Percentiles rank a stretch among this genome's conserved stretches.
Conservation (phyloP, 2,113 vertebrate species). For the Daubentonia madagascariensis region DNA sequence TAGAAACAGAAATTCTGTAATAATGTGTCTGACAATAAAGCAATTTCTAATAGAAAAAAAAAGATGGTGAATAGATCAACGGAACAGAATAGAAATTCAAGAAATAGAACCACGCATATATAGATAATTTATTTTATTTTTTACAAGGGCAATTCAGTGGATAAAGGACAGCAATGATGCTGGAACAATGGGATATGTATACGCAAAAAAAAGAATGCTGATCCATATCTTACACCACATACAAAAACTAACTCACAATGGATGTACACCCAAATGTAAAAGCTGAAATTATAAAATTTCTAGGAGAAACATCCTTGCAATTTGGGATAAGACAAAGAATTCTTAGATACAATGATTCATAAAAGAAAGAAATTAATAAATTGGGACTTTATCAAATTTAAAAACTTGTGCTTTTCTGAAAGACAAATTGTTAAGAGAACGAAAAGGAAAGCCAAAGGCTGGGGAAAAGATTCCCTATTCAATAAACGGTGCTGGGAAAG, state of each 20-base stretch:
- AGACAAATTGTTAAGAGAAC: neutral
- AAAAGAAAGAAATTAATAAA: neutral
- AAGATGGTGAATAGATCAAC: no score
- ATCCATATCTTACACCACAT: neutral
- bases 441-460: neutral
- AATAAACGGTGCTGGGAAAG: no score
- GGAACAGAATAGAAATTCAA: neutral
- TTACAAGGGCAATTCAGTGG: neutral
- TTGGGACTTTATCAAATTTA: neutral
- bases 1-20: neutral
- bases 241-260: neutral
- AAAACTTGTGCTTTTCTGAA: neutral
- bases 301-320: neutral
- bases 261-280: neutral
- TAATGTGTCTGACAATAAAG: neutral
- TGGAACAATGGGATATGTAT: neutral
- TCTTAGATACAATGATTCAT: neutral
- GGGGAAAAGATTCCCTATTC: no score
- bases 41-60: neutral
- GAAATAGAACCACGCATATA: neutral
- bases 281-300: neutral
- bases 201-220: neutral
- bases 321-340: neutral
- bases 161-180: neutral
- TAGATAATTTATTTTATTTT: neutral